Percentiles rank a stretch among this genome's conserved stretches.
These are phyloP conservation scores for Lophotriccus pileatus DNA, from an alignment of 2,797 vertebrate species.

Conservation along the genomic window DNA sequence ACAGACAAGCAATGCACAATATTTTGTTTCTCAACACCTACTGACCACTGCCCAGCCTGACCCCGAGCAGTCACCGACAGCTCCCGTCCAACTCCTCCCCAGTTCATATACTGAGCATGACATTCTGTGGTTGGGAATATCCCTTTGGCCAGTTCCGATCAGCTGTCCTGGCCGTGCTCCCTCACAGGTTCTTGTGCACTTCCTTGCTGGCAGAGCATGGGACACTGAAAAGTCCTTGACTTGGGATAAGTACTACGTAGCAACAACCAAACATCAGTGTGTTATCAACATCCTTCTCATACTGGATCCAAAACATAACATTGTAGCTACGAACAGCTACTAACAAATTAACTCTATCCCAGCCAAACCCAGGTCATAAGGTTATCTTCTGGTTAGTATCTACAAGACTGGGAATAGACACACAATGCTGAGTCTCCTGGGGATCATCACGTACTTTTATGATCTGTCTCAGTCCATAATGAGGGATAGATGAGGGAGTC, in stretches of 20 bases:
- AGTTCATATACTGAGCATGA: neutral
- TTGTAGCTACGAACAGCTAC: no score
- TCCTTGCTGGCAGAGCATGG: neutral
- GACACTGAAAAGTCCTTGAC: neutral
- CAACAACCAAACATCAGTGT: neutral
- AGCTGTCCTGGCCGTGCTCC: neutral
- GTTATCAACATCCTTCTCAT: neutral
- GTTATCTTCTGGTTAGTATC: neutral
- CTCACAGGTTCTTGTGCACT: neutral
- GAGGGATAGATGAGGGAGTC: neutral
- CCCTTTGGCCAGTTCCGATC: neutral
- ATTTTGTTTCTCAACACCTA: neutral
- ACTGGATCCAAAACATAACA: neutral
- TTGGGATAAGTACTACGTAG: neutral
- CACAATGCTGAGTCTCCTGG: neutral
- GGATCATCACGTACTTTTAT: neutral
- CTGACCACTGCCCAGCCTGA: neutral
- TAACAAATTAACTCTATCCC: neutral
- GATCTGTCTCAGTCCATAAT: neutral
- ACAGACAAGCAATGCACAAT: neutral
- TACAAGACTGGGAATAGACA: neutral
- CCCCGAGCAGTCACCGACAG: neutral
- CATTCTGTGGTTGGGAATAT: neutral
- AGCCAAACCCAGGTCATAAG: neutral
- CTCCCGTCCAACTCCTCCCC: accelerated